phyloP scores from a whole-genome alignment of 2,888 invertebrate genomes.

The Coelopa pilipes region DNA sequence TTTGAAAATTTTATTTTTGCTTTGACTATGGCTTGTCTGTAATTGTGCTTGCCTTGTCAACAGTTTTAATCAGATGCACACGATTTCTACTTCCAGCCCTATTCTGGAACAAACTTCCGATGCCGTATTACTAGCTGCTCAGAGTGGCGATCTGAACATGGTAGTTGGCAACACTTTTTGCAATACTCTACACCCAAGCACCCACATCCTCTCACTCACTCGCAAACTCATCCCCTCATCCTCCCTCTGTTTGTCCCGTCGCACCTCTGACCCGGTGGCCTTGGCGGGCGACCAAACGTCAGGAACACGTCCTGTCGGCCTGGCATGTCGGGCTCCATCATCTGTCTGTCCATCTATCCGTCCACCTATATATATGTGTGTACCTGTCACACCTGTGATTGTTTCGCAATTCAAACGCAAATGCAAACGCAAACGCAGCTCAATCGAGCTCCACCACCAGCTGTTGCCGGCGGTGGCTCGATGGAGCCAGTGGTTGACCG shows the following conservation, averaged over 20 bases:
- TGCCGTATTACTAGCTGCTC: slow-evolving; percentile 83
- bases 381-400: background rate
- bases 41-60: slow-evolving; percentile 37
- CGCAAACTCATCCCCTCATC: background rate
- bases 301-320: no score
- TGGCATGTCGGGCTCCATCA: background rate
- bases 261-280: no score
- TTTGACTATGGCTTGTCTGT: slow-evolving; percentile 25
- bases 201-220: no score
- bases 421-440: background rate
- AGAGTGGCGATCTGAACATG: slow-evolving; percentile 82
- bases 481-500: no score
- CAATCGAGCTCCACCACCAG: no score
- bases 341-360: no score
- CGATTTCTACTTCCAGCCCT: slow-evolving; percentile 69
- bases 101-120: slow-evolving; percentile 85
- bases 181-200: background rate
- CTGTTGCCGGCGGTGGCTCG: background rate
- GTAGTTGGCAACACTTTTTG: slow-evolving; percentile 65
- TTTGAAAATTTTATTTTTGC: slow-evolving; percentile 9
- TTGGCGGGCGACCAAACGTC: no score
- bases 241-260: background rate
- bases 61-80: slow-evolving; percentile 34
- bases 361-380: no score
- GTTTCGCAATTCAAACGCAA: background rate